These are phyloP conservation scores for Acanthornis magna DNA, from an alignment of 2,797 vertebrate genomes.

Conservation along the genomic window DNA sequence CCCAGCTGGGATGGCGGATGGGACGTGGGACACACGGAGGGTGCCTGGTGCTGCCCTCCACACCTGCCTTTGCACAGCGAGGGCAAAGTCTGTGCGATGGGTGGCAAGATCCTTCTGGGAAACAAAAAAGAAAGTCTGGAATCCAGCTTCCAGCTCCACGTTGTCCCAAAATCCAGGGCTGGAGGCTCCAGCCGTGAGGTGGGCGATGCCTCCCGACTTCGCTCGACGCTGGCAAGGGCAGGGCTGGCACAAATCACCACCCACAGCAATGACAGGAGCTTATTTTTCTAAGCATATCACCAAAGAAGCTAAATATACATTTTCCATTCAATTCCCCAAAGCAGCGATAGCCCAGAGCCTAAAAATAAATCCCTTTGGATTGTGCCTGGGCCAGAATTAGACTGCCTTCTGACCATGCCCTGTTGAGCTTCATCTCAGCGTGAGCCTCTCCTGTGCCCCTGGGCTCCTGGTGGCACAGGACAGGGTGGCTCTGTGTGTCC, in stretches of 20 bases:
- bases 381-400: constrained; percentile 46
- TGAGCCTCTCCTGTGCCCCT: not conserved
- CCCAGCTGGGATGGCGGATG: not conserved
- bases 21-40: accelerated
- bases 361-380: constrained; percentile 61
- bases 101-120: not conserved
- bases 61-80: not conserved
- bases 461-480: not conserved
- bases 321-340: constrained; percentile 61
- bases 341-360: constrained; percentile 38
- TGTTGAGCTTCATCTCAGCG: not conserved
- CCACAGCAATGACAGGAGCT: not conserved
- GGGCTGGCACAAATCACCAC: constrained; percentile 37
- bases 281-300: constrained; percentile 56
- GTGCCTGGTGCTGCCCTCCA: accelerated
- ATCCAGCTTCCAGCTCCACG: not conserved
- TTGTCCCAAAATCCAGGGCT: not conserved
- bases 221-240: not conserved
- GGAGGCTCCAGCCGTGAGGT: not conserved
- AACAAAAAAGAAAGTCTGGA: not conserved
- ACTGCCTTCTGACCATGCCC: not conserved
- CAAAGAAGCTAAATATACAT: constrained; percentile 60
- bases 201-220: not conserved
- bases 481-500: not conserved
- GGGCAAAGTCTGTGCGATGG: accelerated